Conservation (phyloP, 2,113 vertebrate genomes). For the Peromyscus maniculatus region DNA sequence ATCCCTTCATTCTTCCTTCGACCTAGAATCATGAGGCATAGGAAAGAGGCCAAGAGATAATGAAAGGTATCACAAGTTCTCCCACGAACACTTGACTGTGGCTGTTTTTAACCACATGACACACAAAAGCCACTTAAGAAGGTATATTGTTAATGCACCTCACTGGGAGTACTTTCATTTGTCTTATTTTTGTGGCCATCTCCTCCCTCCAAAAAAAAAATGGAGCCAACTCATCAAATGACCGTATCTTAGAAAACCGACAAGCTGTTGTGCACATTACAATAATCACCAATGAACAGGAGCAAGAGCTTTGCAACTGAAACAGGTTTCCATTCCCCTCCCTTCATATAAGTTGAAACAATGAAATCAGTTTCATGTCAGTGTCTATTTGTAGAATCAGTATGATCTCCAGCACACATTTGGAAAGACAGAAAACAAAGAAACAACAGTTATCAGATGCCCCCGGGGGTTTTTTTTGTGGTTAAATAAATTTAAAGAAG, state of each 20-base stretch:
- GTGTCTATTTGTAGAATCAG: slow-evolving; percentile 31
- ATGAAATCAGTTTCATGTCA: slow-evolving; percentile 12
- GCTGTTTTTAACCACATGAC: neutral
- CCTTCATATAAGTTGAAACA: neutral
- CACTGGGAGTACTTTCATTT: slow-evolving; percentile 14
- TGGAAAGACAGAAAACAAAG: neutral
- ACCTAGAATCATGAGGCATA: neutral
- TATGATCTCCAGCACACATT: slow-evolving; percentile 13
- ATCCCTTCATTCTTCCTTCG: neutral
- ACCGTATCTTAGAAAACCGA: slow-evolving; percentile 34
- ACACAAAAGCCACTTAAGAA: neutral
- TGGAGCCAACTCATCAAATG: slow-evolving; percentile 14
- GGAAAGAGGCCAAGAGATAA: neutral
- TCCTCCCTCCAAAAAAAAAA: neutral
- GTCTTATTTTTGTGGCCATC: neutral
- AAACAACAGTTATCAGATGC: neutral
- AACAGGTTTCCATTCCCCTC: neutral
- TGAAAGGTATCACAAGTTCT: neutral
- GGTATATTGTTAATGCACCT: slow-evolving; percentile 1
- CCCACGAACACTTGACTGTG: neutral
- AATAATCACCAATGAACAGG: slow-evolving; percentile 27
- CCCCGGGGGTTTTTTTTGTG: neutral
- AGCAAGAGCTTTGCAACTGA: neutral
- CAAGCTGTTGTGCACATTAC: slow-evolving; percentile 13
- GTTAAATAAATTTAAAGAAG: slow-evolving; percentile 59